Evolutionary conservation across 1,140 invertebrate species (phyloP).

Genomic region (Cyphomyrmex costatus): DNA sequence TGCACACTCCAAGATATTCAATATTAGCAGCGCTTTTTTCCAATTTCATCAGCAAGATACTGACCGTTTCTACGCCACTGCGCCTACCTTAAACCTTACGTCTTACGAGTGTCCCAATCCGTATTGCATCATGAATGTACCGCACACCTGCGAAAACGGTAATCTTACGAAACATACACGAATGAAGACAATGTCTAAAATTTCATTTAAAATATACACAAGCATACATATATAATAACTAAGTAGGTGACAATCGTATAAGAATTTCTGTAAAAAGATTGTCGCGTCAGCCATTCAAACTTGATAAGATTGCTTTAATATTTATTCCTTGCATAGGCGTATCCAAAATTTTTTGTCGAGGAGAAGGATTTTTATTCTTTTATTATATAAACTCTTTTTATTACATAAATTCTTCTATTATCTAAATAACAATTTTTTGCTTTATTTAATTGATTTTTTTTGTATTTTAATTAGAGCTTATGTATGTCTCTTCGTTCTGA

Average conservation of each 20-base stretch:
- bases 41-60: not conserved
- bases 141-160: slow-evolving; percentile 18
- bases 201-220: not conserved
- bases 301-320: not conserved
- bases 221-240: not conserved
- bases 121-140: slow-evolving; percentile 30
- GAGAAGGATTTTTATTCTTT: too few species aligned
- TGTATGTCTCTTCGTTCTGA: too few species aligned
- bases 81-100: not conserved
- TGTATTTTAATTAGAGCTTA: too few species aligned
- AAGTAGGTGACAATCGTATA: not conserved
- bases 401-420: too few species aligned
- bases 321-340: too few species aligned
- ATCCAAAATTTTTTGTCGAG: too few species aligned
- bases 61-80: slow-evolving; percentile 9
- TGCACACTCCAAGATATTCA: too few species aligned
- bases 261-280: not conserved
- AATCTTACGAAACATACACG: not conserved
- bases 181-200: not conserved
- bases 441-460: too few species aligned
- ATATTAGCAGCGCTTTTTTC: not conserved
- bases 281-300: not conserved
- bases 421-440: too few species aligned
- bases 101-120: not conserved
- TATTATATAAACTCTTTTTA: too few species aligned